These are phyloP conservation scores for Apoderus coryli DNA, from an alignment of 2,888 invertebrate genomes.

Conservation along the genomic window DNA sequence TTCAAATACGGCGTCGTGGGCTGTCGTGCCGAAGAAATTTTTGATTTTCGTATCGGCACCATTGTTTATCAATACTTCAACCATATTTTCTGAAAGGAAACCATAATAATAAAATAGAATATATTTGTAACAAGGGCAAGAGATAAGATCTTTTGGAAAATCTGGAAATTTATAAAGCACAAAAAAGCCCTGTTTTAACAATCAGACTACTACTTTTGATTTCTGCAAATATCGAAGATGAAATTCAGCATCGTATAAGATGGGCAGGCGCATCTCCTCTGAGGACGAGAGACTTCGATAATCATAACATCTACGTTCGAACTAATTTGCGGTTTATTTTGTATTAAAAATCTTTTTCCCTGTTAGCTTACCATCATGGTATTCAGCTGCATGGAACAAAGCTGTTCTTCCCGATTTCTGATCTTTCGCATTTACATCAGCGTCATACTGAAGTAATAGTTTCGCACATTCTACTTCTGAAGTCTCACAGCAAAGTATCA, in stretches of 20 bases:
- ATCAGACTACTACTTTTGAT: no score
- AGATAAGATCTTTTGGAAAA: no score
- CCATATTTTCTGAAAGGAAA: constrained; percentile 30
- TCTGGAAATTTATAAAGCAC: no score
- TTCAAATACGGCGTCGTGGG: constrained; percentile 34
- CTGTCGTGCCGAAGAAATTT: constrained; percentile 34
- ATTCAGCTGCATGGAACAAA: constrained; percentile 34
- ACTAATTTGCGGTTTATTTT: background rate
- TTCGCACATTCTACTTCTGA: constrained; percentile 29
- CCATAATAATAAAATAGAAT: no score
- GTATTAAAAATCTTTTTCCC: background rate
- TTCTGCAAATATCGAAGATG: no score
- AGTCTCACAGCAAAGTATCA: constrained; percentile 34
- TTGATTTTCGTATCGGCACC: constrained; percentile 34
- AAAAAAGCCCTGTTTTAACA: no score
- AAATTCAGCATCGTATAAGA: no score
- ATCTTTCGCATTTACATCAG: constrained; percentile 29
- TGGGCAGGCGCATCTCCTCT: no score
- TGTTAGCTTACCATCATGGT: constrained; percentile 27
- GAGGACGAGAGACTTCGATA: no score
- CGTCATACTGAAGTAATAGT: constrained; percentile 26
- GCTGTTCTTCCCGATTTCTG: constrained; percentile 38
- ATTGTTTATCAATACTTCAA: constrained; percentile 32
- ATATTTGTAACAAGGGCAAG: no score
- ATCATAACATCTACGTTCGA: no score